Evolutionary conservation across 2,888 invertebrate species (phyloP).

Genomic region (Poecilobothrus nobilitatus): DNA sequence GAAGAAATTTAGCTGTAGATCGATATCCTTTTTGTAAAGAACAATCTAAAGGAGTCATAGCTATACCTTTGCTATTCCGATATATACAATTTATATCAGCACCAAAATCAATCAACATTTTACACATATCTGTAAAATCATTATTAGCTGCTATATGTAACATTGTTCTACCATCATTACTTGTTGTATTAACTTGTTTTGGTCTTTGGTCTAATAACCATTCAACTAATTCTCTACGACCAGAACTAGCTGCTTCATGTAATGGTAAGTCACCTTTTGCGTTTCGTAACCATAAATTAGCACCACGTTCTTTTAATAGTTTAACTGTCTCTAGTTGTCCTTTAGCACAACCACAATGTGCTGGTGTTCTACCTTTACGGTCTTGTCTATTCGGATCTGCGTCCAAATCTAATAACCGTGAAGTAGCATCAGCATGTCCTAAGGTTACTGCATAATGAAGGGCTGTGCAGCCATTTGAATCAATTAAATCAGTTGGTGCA

Average conservation of each 20-base stretch:
- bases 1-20: slow-evolving; percentile 86
- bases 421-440: slow-evolving; percentile 90
- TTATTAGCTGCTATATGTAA: slow-evolving; percentile 90
- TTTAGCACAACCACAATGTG: slow-evolving; percentile 91
- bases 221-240: slow-evolving; percentile 76
- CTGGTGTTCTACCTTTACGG: slow-evolving; percentile 82
- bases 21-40: slow-evolving; percentile 78
- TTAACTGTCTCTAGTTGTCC: slow-evolving; percentile 86
- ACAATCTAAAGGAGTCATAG: slow-evolving; percentile 85
- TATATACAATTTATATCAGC: slow-evolving; percentile 80
- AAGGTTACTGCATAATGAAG: slow-evolving; percentile 94
- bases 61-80: slow-evolving; percentile 70
- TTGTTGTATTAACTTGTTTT: slow-evolving; percentile 75
- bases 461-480: slow-evolving; percentile 92
- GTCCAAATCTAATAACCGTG: slow-evolving; percentile 76
- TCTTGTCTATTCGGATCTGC: slow-evolving; percentile 91
- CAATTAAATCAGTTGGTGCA: slow-evolving; percentile 79
- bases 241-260: slow-evolving; percentile 92
- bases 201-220: slow-evolving; percentile 81
- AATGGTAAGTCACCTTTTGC: slow-evolving; percentile 90
- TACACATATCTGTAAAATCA: slow-evolving; percentile 90
- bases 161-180: slow-evolving; percentile 87
- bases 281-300: slow-evolving; percentile 86
- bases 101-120: slow-evolving; percentile 71
- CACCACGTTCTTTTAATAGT: slow-evolving; percentile 61